Evolutionary conservation across 1,140 invertebrate species (phyloP), one percentile per base, ranked within the genome.

Genomic region (Tetramorium parvispinum): DNA sequence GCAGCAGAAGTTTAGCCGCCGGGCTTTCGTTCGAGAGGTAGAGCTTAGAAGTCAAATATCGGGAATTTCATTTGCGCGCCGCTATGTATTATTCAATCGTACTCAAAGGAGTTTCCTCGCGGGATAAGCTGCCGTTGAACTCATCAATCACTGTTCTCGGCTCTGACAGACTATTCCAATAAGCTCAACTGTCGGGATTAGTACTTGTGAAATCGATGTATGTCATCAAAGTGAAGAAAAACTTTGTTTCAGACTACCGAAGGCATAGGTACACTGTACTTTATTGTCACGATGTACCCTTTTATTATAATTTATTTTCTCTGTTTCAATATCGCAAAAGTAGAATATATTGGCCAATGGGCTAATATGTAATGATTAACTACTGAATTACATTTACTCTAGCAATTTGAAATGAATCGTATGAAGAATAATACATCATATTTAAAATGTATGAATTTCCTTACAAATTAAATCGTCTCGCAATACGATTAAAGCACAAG

Each of bases 21-120:
- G 53, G 73, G 73, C 59, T 66, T 49, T 61, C 57, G 53, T 55
- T 59, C 51, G 77, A 71, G 79, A 78, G 40, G n/a, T 61, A 18
- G 59, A 81, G 71, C 78, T 85, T 85, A 88, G 63, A 81, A 91
- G 61, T 81, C 75, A 87, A 88, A 91, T 78, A 83, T 88, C 66
- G 70, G 49, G 73, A 89, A 86, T 88, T 82, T 90, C 57, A 90
- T 90, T 88, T 86, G 83, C 85, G 75, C 43, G 63, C 40, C 82
- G 55, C 71, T 61, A 37, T 61, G 66, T 66, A 86, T 86, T 83
- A 83, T 79, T 86, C 82, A 51, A 61, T 59, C 75, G 76, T 78
- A 88, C 85, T 83, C 79, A 83, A 59, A 83, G 79, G 79, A 83
- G 68, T 75, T 73, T 83, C 79, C 37, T 46, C 53, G 78, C 78